Evolutionary conservation across 1,140 invertebrate species (phyloP), one percentile per base, ranked within the genome.

Genomic region (Drosophila leontia): DNA sequence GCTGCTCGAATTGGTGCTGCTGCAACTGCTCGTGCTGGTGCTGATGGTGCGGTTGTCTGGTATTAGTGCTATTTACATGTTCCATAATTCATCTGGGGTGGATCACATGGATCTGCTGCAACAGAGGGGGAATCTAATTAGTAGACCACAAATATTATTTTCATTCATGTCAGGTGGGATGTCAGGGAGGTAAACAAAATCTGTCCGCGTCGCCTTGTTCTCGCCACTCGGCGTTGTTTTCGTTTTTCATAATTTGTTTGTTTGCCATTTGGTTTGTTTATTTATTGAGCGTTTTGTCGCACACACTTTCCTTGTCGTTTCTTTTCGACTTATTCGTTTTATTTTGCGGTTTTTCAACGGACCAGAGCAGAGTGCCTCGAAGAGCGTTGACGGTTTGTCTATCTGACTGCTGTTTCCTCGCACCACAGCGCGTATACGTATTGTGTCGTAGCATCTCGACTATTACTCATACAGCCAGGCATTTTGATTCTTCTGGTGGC

Each of bases 31-130:
- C 84, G 15, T 86, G 82, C 39, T 78, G 78, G 34, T 75, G 70
- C 37, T 80, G 78, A 48, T 79, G 76, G 59, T 90, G 90, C 44
- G 81, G 78, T 63, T 77, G 80, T 82, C 67, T 80, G 45, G 79
- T 63, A 68, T 68, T 84, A 68, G 83, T 86, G 76, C 78, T 81
- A 82, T 91, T 92, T 78, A 91, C 84, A 92, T 91, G 82, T 91
- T 92, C 91, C 91, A 92, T 92, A 90, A 86, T 92, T 90, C 80
- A 91, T 88, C 71, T 74, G 82, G 62, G 60, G 70, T 71, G 76
- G 59, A 44, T 51, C 57, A 74, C 60, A 63, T 80, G 32, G 37
- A 71, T 39, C 47, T 50, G 57, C 81, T 84, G 85, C 58, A 88
- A 80, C 17, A 61, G 70, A 17, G 53, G 45, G 69, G 44, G 35